Evolutionary conservation across 2,888 invertebrate genomes (phyloP), one percentile per base, ranked within the genome.

Genomic region (Drosophila niveifrons): DNA sequence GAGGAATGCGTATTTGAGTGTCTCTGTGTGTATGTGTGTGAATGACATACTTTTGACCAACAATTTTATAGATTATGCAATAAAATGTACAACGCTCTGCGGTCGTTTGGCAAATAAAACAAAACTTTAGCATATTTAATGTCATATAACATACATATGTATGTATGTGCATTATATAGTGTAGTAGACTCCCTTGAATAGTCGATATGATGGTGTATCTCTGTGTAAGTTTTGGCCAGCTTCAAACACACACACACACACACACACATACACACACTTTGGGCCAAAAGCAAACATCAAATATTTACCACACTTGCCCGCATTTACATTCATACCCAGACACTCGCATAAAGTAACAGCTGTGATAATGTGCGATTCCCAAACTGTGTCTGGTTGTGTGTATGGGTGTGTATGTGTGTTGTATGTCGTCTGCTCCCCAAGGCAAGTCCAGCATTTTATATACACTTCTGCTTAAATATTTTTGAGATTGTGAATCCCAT

Each of bases 251-350:
- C 18, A 48, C 34, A 31, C 50, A 53, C 67, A 48, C 11, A 8
- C 15, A 57, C 15, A 13, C n/a, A n/a, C n/a, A n/a, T n/a, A n/a
- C n/a, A n/a, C 28, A 50, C 36, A 50, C 57, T 55, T 50, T 10
- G 39, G 43, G 18, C 66, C 66, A 18, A 62, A 56, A 55, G 47
- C 50, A 75, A 75, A 75, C 50, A 75, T 64, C 34, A 75, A 75
- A 75, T 75, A 75, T 72, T 75, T 75, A 75, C 75, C 53, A 62
- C 57, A 55, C 61, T 67, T 68, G 48, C 72, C 75, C 75, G 75
- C 75, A 75, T 75, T 72, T 58, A 50, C 61, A 75, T 67, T 28
- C 46, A 59, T 39, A 66, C 62, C 43, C 57, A 53, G 10, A 52
- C 29, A 57, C 34, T 51, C 44, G 52, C 51, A 59, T n/a, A 29